Base-by-base conservation (phyloP, 2,797 vertebrate species). In the Carapus acus region DNA sequence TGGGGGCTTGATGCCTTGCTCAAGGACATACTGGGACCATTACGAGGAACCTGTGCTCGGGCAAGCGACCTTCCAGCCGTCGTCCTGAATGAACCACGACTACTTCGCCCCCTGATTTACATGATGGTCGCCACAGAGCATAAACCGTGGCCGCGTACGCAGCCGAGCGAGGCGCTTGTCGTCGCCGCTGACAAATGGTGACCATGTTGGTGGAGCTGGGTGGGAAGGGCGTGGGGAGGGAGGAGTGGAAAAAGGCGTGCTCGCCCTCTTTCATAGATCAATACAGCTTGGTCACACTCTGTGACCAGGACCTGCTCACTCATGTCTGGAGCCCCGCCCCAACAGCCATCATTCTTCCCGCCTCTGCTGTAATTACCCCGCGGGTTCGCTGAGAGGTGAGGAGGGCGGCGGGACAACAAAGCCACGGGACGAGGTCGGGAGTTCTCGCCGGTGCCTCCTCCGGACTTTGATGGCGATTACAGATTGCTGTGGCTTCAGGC, bases 391-490 rank as follows among this genome's bases (percentile, higher is more conserved):
- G 1, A 57, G 33, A 36, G 55, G 53, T 44, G 50, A 52, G 9
- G 63, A 37, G 59, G 19, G 2, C 17, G 31, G 42, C 67, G 16
- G 40, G 72, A 76, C 66, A 76, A 71, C 74, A 81, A 73, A 59
- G 71, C 66, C 72, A 8, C 22, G 18, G 24, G 64, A 57, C 50
- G 15, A 48, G 75, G 71, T 75, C 75, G 24, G 14, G 9, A 13
- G 41, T n/a, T 61, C 58, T 73, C 59, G 62, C 55, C 55, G 72
- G 63, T 60, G 70, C 71, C 46, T 33, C 72, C 73, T 50, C 64
- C 18, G 52, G 65, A 75, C 79, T 83, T 85, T 86, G 78, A 82
- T 84, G 73, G 49, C 52, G 74, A 78, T 80, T 83, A 74, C 74
- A 77, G 67, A 71, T 67, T 41, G 43, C 43, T 14, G 51, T 7